Evolutionary conservation across 2,113 vertebrate genomes (phyloP).

Genomic region (Archocentrus centrarchus): DNA sequence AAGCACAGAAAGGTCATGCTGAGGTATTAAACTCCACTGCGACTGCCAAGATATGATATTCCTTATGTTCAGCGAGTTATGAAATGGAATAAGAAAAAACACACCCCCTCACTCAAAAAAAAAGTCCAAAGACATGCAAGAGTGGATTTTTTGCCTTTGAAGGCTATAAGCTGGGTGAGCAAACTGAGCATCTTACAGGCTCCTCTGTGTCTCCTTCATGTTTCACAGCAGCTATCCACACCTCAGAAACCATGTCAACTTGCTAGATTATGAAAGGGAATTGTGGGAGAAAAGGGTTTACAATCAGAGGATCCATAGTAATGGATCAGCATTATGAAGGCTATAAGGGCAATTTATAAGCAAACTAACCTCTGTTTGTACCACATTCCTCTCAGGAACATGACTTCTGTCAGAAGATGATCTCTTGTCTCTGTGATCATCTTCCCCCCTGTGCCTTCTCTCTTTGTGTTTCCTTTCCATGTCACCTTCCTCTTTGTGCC

Average conservation of each 20-base stretch:
- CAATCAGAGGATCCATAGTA: background rate
- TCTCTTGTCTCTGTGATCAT: slow-evolving; percentile 57
- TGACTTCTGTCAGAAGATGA: slow-evolving; percentile 26
- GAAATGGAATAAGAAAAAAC: background rate
- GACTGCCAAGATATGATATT: background rate
- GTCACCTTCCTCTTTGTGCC: slow-evolving; percentile 53
- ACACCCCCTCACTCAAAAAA: background rate
- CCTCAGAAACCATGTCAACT: slow-evolving; percentile 14
- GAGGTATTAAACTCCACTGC: background rate
- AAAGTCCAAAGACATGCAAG: background rate
- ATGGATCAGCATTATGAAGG: background rate
- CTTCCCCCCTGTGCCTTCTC: slow-evolving; percentile 47
- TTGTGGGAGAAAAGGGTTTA: background rate
- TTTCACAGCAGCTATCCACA: slow-evolving; percentile 19
- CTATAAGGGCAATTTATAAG: background rate
- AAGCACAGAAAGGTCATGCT: background rate
- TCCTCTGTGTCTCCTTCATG: slow-evolving; percentile 45
- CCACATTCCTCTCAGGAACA: slow-evolving; percentile 11
- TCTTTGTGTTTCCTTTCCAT: slow-evolving; percentile 69
- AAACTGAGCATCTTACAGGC: slow-evolving; percentile 58
- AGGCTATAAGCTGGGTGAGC: background rate
- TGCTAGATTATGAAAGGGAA: slow-evolving; percentile 45
- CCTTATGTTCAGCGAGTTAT: background rate
- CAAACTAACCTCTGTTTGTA: slow-evolving; percentile 74
- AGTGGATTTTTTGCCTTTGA: background rate